Percentiles rank a stretch among this genome's conserved stretches.
Evolutionary conservation across 92 coral and sea anemone genomes (phyloP).

Genomic region (Parazoanthus swiftii): DNA sequence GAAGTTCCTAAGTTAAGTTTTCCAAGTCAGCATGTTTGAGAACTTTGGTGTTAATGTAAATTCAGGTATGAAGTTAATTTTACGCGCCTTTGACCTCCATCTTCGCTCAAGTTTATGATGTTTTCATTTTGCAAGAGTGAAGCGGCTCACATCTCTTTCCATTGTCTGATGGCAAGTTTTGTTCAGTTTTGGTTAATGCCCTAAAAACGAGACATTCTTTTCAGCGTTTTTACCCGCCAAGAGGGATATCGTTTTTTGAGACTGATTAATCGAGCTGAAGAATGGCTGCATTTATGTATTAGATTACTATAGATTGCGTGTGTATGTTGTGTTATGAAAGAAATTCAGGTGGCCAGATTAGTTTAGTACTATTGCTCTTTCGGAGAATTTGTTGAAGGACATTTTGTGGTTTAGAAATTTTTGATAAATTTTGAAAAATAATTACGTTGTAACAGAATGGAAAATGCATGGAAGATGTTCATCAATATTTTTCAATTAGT

Average conservation of each 20-base stretch:
- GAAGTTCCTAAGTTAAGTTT: neutral
- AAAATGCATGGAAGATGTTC: neutral
- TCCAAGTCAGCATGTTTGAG: neutral
- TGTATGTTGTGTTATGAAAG: neutral
- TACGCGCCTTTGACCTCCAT: neutral
- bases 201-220: neutral
- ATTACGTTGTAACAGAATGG: neutral
- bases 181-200: neutral
- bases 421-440: neutral
- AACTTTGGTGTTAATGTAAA: too few species aligned
- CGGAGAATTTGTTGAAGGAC: neutral
- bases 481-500: neutral
- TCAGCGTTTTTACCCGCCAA: neutral
- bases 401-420: neutral
- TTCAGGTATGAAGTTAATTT: too few species aligned
- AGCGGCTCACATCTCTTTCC: neutral
- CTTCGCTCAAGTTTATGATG: neutral
- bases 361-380: neutral
- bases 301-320: neutral
- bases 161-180: neutral
- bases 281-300: neutral
- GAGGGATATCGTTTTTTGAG: neutral
- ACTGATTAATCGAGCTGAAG: neutral
- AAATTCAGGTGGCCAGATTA: too few species aligned
- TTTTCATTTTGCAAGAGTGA: neutral